A percentile compares a stretch with the other conserved stretches of the same genome.
These are phyloP conservation scores for Takifugu ocellatus DNA, from an alignment of 2,797 vertebrate genomes.

Conservation along the genomic window DNA sequence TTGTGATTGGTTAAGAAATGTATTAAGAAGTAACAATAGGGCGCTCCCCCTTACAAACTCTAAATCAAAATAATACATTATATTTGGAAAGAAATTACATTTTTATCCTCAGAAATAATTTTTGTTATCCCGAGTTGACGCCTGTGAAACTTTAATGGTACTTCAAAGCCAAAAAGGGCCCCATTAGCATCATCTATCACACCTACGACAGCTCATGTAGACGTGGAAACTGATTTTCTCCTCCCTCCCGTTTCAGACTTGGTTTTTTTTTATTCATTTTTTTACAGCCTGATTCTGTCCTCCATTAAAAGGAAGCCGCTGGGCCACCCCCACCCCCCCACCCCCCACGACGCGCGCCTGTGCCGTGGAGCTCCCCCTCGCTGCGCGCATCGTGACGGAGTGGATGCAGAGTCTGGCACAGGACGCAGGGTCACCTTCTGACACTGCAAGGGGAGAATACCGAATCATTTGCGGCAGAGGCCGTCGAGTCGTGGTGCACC, in stretches of 20 bases:
- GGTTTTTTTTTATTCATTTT: no score
- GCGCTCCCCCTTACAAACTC: conserved; percentile 35
- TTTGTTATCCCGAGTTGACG: not conserved
- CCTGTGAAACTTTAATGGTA: not conserved
- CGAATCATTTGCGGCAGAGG: conserved; percentile 39
- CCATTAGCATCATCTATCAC: not conserved
- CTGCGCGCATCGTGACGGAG: conserved; percentile 75
- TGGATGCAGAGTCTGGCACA: conserved; percentile 70
- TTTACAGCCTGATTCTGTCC: conserved; percentile 29
- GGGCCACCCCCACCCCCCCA: conserved; percentile 51
- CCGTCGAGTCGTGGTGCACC: conserved; percentile 33
- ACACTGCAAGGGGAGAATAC: conserved; percentile 64
- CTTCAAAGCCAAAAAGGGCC: not conserved
- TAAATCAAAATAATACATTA: conserved; percentile 1
- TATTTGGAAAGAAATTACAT: not conserved
- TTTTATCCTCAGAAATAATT: not conserved
- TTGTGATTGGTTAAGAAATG: conserved; percentile 50
- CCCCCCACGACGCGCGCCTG: conserved; percentile 59
- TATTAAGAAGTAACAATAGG: conserved; percentile 35
- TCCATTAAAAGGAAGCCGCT: conserved; percentile 55
- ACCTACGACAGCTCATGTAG: no score
- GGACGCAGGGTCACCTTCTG: conserved; percentile 81
- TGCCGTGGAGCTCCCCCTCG: conserved; percentile 71
- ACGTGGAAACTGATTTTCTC: not conserved
- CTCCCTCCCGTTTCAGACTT: conserved; percentile 2